Evolutionary conservation across 2,113 vertebrate genomes (phyloP).

Genomic region (Lepidothrix coronata): DNA sequence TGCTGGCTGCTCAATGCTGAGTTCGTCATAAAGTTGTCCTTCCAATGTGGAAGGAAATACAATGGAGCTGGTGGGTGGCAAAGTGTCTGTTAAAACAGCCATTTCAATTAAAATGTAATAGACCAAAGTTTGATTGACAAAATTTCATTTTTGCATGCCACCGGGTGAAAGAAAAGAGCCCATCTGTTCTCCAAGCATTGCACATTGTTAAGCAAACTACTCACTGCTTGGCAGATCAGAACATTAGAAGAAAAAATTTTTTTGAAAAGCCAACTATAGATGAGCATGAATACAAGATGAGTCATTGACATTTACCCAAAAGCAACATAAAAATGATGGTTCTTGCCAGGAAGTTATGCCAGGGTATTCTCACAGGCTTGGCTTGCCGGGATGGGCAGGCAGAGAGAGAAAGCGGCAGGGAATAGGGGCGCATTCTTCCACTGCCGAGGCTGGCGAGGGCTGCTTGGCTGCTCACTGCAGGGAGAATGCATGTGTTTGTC

Average conservation of each 20-base stretch:
- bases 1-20: background rate
- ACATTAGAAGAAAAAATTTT: background rate
- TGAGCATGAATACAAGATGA: conserved; percentile 45
- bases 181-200: conserved; percentile 9
- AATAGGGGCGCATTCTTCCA: background rate
- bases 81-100: background rate
- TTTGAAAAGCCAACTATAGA: background rate
- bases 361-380: background rate
- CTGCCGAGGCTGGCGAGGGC: background rate
- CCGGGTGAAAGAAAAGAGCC: background rate
- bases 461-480: background rate
- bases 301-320: conserved; percentile 46
- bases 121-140: background rate
- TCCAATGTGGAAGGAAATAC: background rate
- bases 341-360: conserved; percentile 15
- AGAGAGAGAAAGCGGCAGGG: background rate
- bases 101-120: background rate
- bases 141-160: conserved; percentile 24
- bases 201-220: conserved; percentile 22
- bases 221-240: background rate
- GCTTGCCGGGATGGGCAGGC: fast-evolving
- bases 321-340: conserved; percentile 36
- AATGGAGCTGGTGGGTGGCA: background rate
- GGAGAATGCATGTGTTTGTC: conserved; percentile 13
- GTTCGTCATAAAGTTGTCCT: background rate